Evolutionary conservation across 2,113 vertebrate species (phyloP).

Genomic region (Hyperopisus bebe): DNA sequence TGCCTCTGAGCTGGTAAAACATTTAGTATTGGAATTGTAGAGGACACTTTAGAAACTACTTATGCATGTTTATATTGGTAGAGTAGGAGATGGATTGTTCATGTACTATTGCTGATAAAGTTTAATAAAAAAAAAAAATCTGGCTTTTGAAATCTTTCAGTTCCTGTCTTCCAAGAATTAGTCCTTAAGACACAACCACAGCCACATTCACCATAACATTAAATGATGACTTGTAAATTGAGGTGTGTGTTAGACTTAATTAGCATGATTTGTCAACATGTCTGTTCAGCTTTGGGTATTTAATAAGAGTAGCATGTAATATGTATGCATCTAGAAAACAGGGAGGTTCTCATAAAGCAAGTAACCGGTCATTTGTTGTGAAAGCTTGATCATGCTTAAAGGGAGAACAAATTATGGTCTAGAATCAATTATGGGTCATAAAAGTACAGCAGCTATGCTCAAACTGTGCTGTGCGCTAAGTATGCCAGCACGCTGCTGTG

Average conservation of each 20-base stretch:
- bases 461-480: not conserved
- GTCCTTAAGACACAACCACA: not conserved
- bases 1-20: slow-evolving; percentile 46
- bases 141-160: not conserved
- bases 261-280: not conserved
- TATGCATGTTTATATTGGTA: slow-evolving; percentile 87
- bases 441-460: not conserved
- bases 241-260: not conserved
- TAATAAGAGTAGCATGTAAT: not conserved
- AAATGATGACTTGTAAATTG: not conserved
- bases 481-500: not conserved
- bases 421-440: not conserved
- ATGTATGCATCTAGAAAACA: not conserved
- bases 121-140: slow-evolving; percentile 17
- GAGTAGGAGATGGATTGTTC: slow-evolving; percentile 82
- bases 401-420: not conserved
- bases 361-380: not conserved
- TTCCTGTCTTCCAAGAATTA: not conserved
- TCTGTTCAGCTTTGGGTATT: not conserved
- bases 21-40: slow-evolving; percentile 60
- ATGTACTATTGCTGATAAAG: slow-evolving; percentile 69
- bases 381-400: not conserved
- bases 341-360: not conserved
- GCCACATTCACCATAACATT: not conserved
- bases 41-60: slow-evolving; percentile 74